phyloP scores from a whole-genome alignment of 2,797 vertebrate species.

The Sparidentex hasta region DNA sequence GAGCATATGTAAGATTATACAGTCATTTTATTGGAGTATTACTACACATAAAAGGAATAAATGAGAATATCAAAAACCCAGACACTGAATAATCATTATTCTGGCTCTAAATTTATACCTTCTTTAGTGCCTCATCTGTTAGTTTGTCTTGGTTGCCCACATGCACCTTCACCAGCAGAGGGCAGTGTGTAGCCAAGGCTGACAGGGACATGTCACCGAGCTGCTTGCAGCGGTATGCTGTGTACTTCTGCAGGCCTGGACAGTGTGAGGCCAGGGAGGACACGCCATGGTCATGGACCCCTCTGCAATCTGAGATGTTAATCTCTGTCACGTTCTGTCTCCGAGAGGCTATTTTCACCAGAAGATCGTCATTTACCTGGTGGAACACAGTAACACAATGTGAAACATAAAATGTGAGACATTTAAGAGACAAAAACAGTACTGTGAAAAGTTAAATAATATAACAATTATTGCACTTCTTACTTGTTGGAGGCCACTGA shows the following conservation, averaged over 20 bases:
- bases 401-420: background rate
- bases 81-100: background rate
- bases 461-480: background rate
- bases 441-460: too few species aligned
- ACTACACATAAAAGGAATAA: background rate
- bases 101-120: slow-evolving; percentile 82
- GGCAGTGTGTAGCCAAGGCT: slow-evolving; percentile 93
- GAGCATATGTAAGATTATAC: background rate
- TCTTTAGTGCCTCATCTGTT: slow-evolving; percentile 93
- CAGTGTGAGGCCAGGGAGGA: slow-evolving; percentile 93
- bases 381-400: background rate
- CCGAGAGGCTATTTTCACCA: slow-evolving; percentile 96
- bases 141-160: slow-evolving; percentile 99
- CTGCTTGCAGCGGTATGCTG: slow-evolving; percentile 97
- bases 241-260: slow-evolving; percentile 94
- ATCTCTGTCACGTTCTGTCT: slow-evolving; percentile 98
- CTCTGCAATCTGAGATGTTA: slow-evolving; percentile 98
- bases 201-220: slow-evolving; percentile 94
- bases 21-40: background rate
- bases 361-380: slow-evolving; percentile 95
- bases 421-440: background rate
- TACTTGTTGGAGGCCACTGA: slow-evolving; percentile 98
- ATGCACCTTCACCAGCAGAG: slow-evolving; percentile 96
- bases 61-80: background rate
- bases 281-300: slow-evolving; percentile 94